These are phyloP conservation scores for Garra rufa DNA, from an alignment of 2,113 vertebrate genomes.

Conservation along the genomic window DNA sequence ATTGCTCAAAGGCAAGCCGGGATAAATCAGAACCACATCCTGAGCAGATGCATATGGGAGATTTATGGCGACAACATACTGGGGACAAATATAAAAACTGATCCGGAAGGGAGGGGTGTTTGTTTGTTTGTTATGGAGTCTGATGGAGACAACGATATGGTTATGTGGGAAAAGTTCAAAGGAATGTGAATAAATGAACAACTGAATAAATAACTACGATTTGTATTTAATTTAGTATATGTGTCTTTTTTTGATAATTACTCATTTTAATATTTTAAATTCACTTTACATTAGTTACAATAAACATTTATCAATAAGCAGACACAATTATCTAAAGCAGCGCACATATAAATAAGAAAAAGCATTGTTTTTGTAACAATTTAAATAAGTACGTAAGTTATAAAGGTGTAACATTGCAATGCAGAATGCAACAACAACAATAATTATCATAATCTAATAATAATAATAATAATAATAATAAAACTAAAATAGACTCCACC, in stretches of 20 bases:
- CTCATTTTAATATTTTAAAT: background rate
- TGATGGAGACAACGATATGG: background rate
- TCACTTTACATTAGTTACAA: background rate
- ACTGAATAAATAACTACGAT: background rate
- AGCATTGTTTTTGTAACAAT: background rate
- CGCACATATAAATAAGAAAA: background rate
- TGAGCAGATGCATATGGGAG: conserved; percentile 32
- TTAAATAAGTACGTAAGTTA: background rate
- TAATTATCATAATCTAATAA: too few species aligned
- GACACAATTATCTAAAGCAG: background rate
- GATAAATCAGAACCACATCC: conserved; percentile 46
- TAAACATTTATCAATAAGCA: background rate
- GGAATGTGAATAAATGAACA: background rate
- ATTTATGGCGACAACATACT: conserved; percentile 34
- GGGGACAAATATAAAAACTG: conserved; percentile 46
- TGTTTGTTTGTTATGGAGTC: conserved; percentile 12
- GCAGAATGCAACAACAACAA: background rate
- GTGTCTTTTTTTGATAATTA: background rate
- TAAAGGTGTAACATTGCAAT: background rate
- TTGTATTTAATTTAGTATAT: background rate
- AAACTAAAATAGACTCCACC: too few species aligned
- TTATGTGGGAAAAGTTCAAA: background rate
- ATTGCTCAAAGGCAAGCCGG: conserved; percentile 45
- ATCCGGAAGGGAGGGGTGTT: background rate
- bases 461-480: too few species aligned